A percentile compares a stretch with the other conserved stretches of the same genome.
phyloP scores from a whole-genome alignment of 2,888 invertebrate species.

The Isoperla grammatica region DNA sequence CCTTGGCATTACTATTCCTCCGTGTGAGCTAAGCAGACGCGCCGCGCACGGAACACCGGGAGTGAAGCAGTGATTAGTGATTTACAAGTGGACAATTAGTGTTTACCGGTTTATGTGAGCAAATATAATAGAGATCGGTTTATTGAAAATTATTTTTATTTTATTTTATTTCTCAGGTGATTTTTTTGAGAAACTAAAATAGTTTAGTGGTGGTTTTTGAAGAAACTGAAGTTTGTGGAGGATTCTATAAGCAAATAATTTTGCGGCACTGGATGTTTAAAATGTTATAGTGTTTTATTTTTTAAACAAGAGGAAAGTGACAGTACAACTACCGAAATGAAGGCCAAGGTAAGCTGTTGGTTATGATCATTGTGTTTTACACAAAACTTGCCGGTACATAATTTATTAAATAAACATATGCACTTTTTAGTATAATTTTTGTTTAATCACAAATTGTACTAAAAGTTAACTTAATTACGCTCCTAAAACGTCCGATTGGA shows the following conservation, averaged over 20 bases:
- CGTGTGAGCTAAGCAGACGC: neutral
- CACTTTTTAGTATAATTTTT: too few relatives aligned
- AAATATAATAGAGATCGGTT: too few relatives aligned
- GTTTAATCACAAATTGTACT: too few relatives aligned
- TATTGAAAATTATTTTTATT: neutral
- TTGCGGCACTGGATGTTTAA: neutral
- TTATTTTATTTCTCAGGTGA: neutral
- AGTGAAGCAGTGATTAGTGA: neutral
- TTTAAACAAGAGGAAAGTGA: neutral
- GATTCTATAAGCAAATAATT: neutral
- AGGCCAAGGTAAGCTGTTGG: conserved; percentile 6
- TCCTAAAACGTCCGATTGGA: too few relatives aligned
- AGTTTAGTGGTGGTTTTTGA: conserved; percentile 14
- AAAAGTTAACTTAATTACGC: too few relatives aligned
- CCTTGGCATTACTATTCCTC: conserved; percentile 3
- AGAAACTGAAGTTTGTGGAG: conserved; percentile 13
- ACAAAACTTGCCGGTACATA: too few relatives aligned
- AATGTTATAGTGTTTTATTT: neutral
- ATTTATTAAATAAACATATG: too few relatives aligned
- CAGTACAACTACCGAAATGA: neutral
- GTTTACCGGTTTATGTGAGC: neutral
- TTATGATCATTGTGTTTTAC: too few relatives aligned
- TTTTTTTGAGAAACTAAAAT: neutral
- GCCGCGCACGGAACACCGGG: neutral
- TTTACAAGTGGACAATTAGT: neutral